Evolutionary conservation across 2,888 invertebrate species (phyloP).

Genomic region (Andrena bucephala): DNA sequence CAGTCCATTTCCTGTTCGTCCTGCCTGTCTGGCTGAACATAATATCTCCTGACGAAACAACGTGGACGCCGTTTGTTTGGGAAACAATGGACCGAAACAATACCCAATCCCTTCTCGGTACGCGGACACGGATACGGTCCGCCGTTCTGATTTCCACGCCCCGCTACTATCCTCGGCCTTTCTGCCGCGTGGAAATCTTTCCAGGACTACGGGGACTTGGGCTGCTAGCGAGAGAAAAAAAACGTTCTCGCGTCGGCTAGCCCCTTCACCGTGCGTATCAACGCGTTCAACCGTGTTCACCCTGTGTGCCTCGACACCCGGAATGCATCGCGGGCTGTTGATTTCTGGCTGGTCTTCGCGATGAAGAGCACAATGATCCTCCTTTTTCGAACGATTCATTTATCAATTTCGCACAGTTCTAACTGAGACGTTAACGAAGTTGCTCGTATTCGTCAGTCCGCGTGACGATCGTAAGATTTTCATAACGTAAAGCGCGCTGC

Average conservation of each 20-base stretch:
- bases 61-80: conserved; percentile 84
- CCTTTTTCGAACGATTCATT: too few species aligned
- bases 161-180: conserved; percentile 63
- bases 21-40: conserved; percentile 81
- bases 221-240: conserved; percentile 19
- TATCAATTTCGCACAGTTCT: too few species aligned
- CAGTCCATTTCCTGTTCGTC: conserved; percentile 84
- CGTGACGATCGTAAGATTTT: too few species aligned
- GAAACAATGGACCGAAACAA: conserved; percentile 84
- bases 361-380: too few species aligned
- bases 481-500: too few species aligned
- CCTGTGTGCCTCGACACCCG: background rate
- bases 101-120: conserved; percentile 76
- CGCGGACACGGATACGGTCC: conserved; percentile 67
- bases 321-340: too few species aligned
- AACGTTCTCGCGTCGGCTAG: conserved; percentile 1
- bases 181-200: conserved; percentile 55
- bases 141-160: conserved; percentile 63
- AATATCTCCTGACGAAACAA: conserved; percentile 84
- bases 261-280: background rate
- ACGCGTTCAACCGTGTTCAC: background rate
- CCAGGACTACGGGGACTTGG: conserved; percentile 24
- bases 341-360: too few species aligned
- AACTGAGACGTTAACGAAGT: too few species aligned
- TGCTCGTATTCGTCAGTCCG: too few species aligned